Percentiles rank a stretch among this genome's conserved stretches.
phyloP scores from a whole-genome alignment of 2,113 vertebrate genomes.

The Ranitomeya variabilis region DNA sequence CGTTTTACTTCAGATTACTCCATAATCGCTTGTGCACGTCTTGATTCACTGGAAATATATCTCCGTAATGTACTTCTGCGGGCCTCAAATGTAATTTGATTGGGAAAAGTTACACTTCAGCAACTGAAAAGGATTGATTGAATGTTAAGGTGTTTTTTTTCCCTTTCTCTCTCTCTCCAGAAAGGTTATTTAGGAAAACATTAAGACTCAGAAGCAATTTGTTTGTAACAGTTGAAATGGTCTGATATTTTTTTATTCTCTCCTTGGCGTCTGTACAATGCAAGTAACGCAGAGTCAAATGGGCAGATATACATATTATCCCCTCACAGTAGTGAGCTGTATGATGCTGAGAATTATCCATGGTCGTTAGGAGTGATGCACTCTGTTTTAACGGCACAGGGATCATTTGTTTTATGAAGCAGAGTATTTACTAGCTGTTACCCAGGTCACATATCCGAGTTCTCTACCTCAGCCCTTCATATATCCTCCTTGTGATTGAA shows the following conservation, averaged over 20 bases:
- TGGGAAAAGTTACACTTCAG: conserved; percentile 64
- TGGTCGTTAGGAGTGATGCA: neutral
- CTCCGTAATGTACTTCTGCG: conserved; percentile 62
- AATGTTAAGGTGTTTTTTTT: conserved; percentile 60
- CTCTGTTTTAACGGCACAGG: neutral
- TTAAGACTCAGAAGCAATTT: conserved; percentile 28
- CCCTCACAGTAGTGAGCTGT: neutral
- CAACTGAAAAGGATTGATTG: conserved; percentile 59
- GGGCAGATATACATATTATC: neutral
- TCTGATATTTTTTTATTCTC: conserved; percentile 44
- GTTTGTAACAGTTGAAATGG: conserved; percentile 45
- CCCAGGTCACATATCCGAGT: no score
- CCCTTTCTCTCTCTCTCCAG: conserved; percentile 10
- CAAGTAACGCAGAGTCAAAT: neutral
- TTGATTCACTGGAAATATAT: conserved; percentile 69
- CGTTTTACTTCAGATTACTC: conserved; percentile 66
- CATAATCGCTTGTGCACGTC: conserved; percentile 67
- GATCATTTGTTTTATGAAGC: neutral
- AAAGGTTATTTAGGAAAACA: conserved; percentile 48
- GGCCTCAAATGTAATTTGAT: conserved; percentile 69
- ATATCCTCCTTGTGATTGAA: no score
- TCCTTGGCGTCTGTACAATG: conserved; percentile 19
- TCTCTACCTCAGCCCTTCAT: no score
- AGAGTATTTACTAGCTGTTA: no score
- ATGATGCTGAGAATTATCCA: neutral